Percentiles rank a stretch among this genome's conserved stretches.
phyloP scores from a whole-genome alignment of 2,888 invertebrate genomes.

The Sussaba pulchella region DNA sequence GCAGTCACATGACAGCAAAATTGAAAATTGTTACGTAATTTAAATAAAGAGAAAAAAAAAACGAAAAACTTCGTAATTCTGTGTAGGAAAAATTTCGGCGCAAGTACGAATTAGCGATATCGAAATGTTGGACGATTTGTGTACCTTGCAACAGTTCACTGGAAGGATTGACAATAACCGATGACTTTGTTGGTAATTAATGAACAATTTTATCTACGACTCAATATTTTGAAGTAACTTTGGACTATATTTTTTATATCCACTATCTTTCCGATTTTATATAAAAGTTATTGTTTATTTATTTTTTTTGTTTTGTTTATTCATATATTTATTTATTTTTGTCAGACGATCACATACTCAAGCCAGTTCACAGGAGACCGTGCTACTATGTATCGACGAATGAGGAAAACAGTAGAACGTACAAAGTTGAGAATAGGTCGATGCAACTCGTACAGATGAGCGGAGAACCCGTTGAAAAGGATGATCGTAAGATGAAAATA shows the following conservation, averaged over 20 bases:
- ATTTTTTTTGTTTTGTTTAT: background rate
- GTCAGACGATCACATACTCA: conserved; percentile 75
- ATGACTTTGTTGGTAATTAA: conserved; percentile 73
- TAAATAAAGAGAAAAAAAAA: background rate
- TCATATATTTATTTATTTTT: conserved; percentile 53
- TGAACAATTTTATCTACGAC: background rate
- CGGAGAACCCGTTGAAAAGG: conserved; percentile 49
- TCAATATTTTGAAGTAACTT: no score
- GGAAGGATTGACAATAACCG: conserved; percentile 70
- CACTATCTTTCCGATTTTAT: background rate
- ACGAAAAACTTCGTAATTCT: background rate
- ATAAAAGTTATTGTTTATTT: background rate
- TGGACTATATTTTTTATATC: no score
- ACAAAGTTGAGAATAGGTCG: conserved; percentile 66
- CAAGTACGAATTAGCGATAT: conserved; percentile 73
- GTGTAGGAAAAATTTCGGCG: conserved; percentile 73
- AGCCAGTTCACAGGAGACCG: conserved; percentile 62
- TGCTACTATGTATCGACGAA: conserved; percentile 67
- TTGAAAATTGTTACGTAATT: conserved; percentile 18
- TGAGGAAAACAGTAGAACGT: conserved; percentile 56
- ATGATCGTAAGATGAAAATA: conserved; percentile 65
- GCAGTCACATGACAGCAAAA: background rate
- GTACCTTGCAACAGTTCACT: conserved; percentile 74
- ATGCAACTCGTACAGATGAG: conserved; percentile 60
- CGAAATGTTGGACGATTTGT: conserved; percentile 77